Evolutionary conservation across 2,113 vertebrate species (phyloP).

Genomic region (Phalacrocorax pelagicus): DNA sequence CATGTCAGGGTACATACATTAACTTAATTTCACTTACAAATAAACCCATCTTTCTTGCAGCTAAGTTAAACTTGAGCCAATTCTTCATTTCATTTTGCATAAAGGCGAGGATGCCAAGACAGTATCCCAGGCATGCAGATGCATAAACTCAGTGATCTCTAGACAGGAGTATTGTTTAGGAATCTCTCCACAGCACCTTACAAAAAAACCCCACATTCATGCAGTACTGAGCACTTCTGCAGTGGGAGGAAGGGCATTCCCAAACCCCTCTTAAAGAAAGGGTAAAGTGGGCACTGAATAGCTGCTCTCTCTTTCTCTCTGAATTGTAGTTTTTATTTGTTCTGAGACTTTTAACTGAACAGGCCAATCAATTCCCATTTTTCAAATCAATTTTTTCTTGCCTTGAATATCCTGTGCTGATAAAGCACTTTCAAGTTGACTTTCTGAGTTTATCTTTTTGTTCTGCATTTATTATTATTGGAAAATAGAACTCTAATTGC

Average conservation of each 20-base stretch:
- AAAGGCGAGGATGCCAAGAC: neutral
- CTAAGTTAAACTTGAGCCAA: neutral
- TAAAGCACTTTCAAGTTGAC: neutral
- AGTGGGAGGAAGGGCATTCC: neutral
- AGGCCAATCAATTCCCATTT: neutral
- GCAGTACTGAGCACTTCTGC: neutral
- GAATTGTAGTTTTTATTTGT: neutral
- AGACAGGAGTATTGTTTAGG: neutral
- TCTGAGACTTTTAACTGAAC: neutral
- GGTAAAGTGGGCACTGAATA: neutral
- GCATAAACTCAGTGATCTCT: neutral
- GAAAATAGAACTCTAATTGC: neutral
- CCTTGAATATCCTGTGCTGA: neutral
- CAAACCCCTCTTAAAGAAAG: neutral
- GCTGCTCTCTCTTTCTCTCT: neutral
- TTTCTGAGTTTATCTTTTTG: neutral
- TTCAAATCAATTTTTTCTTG: constrained; percentile 8
- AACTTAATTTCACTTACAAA: constrained; percentile 33
- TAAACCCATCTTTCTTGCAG: constrained; percentile 3
- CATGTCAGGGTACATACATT: neutral
- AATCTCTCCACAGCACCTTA: neutral
- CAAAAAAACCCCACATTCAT: neutral
- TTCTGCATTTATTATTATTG: neutral
- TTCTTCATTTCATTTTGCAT: neutral
- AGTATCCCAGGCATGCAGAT: neutral